Percentiles rank a stretch among this genome's conserved stretches.
Evolutionary conservation across 2,797 vertebrate genomes (phyloP).

Genomic region (Bradypodion pumilum): DNA sequence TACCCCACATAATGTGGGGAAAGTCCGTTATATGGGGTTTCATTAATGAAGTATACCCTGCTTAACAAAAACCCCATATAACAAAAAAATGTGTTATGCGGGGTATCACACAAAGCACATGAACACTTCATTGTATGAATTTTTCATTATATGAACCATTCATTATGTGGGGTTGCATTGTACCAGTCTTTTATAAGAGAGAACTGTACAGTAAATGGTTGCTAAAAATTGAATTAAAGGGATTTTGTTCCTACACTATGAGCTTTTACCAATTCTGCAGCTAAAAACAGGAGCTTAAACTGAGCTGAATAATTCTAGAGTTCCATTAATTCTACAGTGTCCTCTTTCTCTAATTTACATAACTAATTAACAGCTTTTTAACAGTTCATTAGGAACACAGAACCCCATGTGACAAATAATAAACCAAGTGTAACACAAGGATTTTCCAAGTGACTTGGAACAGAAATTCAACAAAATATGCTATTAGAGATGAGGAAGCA

Average conservation of each 20-base stretch:
- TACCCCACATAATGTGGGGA: no score
- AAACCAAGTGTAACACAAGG: constrained; percentile 8
- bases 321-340: constrained; percentile 35
- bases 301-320: constrained; percentile 20
- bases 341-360: constrained; percentile 47
- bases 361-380: constrained; percentile 64
- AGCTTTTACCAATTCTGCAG: constrained; percentile 13
- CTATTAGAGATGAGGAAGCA: constrained; percentile 36
- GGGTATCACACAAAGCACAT: no score
- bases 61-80: no score
- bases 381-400: constrained; percentile 71
- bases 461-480: constrained; percentile 41
- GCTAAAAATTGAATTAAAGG: constrained; percentile 1
- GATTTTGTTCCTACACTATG: not conserved
- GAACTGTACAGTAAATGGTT: not conserved
- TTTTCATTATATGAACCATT: no score
- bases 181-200: not conserved
- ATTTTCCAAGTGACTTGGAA: constrained; percentile 2
- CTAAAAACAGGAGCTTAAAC: constrained; percentile 1
- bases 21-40: no score
- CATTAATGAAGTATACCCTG: no score
- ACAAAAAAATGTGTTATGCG: no score
- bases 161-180: no score
- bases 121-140: no score
- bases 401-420: constrained; percentile 52